Base-by-base conservation (phyloP, 1,140 invertebrate genomes). In the Sminthurinus signatus region DNA sequence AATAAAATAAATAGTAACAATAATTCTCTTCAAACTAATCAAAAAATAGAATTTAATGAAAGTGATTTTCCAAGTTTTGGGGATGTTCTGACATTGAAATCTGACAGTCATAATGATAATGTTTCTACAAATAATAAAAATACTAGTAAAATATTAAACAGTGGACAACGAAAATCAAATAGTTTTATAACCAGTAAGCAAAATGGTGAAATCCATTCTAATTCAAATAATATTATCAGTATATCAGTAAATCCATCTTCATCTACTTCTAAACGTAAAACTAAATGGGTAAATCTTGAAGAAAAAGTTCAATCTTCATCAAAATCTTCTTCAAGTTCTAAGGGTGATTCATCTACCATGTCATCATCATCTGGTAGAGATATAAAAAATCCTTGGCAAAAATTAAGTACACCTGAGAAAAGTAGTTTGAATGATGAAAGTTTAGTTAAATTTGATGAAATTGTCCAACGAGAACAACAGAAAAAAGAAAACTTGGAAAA, bases 401-500 rank as follows among this genome's bases (percentile, higher is more conserved):
- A 36, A 63, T 31, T 28, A 3, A 23, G 19, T 2, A 17, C 25
- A 1, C 1, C 28, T 12, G 19, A n/a, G 10, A 2, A 25, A 52
- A 14, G 14, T 2, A 17, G 3, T 12, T 4, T 44, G 21, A 42
- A 2, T 19, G 19, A 25, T 17, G 46, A 52, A 21, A 10, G 31
- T 51, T 19, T 12, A 0, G 32, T 50, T 17, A 29, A 15, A 10
- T 67, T 67, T 51, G 48, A 63, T 43, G 62, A 43, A 10, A 68
- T 68, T 42, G 57, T 68, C 0, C 23, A 64, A 36, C 57, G 64
- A 2, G 67, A 68, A 36, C 25, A 64, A 31, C 50, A 60, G 12
- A 68, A 68, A 36, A 64, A 64, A 19, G 32, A 31, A 2, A 68
- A 68, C 39, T 58, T 64, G 0, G 32, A 62, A 27, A 64, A 61